A percentile compares a stretch with the other conserved stretches of the same genome.
phyloP scores from a whole-genome alignment of 2,797 vertebrate species.

The Leptoclinus maculatus region DNA sequence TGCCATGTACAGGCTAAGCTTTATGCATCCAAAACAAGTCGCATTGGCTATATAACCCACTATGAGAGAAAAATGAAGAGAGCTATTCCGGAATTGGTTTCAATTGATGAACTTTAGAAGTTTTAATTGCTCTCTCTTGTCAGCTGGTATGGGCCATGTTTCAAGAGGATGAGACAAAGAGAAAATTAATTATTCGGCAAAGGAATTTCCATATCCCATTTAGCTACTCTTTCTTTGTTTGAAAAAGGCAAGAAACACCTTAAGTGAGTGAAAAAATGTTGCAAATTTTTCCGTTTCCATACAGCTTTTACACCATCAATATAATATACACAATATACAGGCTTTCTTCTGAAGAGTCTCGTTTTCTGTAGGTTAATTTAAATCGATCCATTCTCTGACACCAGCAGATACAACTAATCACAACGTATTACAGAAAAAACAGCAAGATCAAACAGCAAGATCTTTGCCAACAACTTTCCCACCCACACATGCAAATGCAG shows the following conservation, averaged over 20 bases:
- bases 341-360: not conserved
- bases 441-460: conserved; percentile 8
- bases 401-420: conserved; percentile 30
- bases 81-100: not conserved
- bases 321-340: not conserved
- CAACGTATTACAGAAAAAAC: conserved; percentile 15
- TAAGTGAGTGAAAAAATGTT: not conserved
- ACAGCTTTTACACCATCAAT: not conserved
- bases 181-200: not conserved
- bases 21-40: not conserved
- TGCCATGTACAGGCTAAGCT: not conserved
- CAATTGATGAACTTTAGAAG: not conserved
- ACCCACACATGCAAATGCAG: conserved; percentile 25
- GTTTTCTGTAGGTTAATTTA: conserved; percentile 39
- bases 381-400: conserved; percentile 30
- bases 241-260: not conserved
- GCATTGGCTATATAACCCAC: not conserved
- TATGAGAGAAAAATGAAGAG: not conserved
- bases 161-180: not conserved
- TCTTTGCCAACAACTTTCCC: conserved; percentile 1
- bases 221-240: not conserved
- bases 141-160: not conserved
- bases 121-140: not conserved
- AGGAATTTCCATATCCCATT: not conserved
- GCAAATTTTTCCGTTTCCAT: not conserved